phyloP scores from a whole-genome alignment of 2,888 invertebrate species.

The Eremobia ochroleuca region DNA sequence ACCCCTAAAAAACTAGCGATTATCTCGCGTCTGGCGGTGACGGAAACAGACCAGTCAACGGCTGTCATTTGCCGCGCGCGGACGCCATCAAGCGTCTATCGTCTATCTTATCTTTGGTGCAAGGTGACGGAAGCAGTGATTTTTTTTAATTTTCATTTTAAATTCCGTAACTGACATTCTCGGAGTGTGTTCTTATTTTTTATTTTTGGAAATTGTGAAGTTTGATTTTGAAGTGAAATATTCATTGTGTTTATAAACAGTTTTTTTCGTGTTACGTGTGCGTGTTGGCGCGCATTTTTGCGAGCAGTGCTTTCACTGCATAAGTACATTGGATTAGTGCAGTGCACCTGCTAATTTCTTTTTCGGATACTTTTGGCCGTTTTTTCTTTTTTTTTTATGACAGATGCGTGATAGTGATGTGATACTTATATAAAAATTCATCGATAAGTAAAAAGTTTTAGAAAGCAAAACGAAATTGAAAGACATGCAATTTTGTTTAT shows the following conservation, averaged over 20 bases:
- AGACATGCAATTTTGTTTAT: neutral
- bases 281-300: conserved; percentile 61
- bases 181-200: conserved; percentile 23
- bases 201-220: conserved; percentile 12
- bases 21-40: conserved; percentile 46
- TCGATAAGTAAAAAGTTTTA: conserved; percentile 22
- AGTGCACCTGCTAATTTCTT: conserved; percentile 65
- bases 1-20: conserved; percentile 62
- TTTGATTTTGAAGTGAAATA: conserved; percentile 12
- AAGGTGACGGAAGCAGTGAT: conserved; percentile 63
- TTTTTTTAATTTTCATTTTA: conserved; percentile 40
- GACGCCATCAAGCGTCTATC: conserved; percentile 47
- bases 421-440: conserved; percentile 5
- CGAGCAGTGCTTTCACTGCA: conserved; percentile 61
- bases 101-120: conserved; percentile 55
- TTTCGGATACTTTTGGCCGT: conserved; percentile 62
- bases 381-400: conserved; percentile 22
- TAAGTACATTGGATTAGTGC: conserved; percentile 59
- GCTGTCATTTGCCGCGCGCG: conserved; percentile 60
- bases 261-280: conserved; percentile 47
- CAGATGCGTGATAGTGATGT: conserved; percentile 30
- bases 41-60: conserved; percentile 59
- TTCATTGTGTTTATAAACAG: conserved; percentile 43
- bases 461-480: conserved; percentile 25
- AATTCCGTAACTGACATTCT: conserved; percentile 26